Evolutionary conservation across 1,140 invertebrate species (phyloP), one percentile per base, ranked within the genome.

Genomic region (Brachionus asplanchnoidis): DNA sequence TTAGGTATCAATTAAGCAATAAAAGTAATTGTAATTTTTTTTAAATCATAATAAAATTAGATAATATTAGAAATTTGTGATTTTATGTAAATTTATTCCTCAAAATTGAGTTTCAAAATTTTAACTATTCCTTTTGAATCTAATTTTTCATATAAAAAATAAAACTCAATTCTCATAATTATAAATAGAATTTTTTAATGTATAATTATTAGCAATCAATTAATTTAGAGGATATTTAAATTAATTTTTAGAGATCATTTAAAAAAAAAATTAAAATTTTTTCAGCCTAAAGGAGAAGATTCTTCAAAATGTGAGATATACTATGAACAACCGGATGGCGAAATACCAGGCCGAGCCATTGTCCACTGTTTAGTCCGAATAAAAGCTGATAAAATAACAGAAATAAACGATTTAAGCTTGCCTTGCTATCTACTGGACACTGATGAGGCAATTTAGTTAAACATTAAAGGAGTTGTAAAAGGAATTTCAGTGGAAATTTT

Each of bases 341-440:
- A 28, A 28, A 17, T 82, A 12, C 20, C 32, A 9, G 28, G 79
- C 11, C 12, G 42, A 14, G 7, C 14, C 5, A 65, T 46, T 5
- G 11, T 40, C 3, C 32, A 60, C 20, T 60, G 17, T 65, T 56
- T 82, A 12, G 46, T 68, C 8, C 36, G n/a, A 65, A 60, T 82
- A n/a, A 65, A 82, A 44, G 79, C 28, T 44, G 23, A 60, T 40
- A 36, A 9, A 28, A 23, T 82, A 17, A 46, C 7, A 82, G 12
- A 60, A 32, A 17, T 82, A 12, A 28, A 40, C 9, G 60, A 68
- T 44, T 20, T 82, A 20, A 3, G 5, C 6, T 17, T 82, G 7
- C 79, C 79, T 11, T 82, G 79, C 23, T 82, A 65, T 44, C n/a
- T 82, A 20, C 9, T 23, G 17, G 53, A 65, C 32, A 44, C 60